Base-by-base conservation (phyloP, 1,140 invertebrate genomes). In the Tetraneura akinire region DNA sequence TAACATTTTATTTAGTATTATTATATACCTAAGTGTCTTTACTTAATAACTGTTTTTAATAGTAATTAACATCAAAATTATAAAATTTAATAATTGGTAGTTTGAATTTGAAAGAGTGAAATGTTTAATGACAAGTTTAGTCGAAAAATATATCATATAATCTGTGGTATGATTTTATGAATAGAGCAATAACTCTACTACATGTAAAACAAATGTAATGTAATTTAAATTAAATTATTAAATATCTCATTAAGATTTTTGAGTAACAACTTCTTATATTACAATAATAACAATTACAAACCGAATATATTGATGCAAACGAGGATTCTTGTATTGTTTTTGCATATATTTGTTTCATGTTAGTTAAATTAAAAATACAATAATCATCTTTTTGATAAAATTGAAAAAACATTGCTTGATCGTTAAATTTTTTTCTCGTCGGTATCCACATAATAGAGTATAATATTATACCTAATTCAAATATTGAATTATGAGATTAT, bases 381-480 rank as follows among this genome's bases (percentile, higher is more conserved):
- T 26, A n/a, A n/a, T 29, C 47, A 29, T 13, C 18, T 29, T 51
- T 51, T n/a, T 23, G 45, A 29, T n/a, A 1, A 10, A 71, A 71
- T 51, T 29, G 45, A 71, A 71, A 71, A 51, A 29, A 51, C 47
- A 71, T 49, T 4, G 3, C 23, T 11, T 16, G 0, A n/a, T 51
- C 29, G 4, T 51, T n/a, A 51, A 71, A 71, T 0, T 23, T 29
- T 51, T 71, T 32, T 8, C 51, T 51, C 5, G 68, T 71, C 3
- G 45, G 29, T 9, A 71, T 16, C 68, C 68, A 51, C 68, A 71
- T 71, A 51, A 11, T 21, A n/a, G n/a, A n/a, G n/a, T n/a, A n/a
- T n/a, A n/a, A n/a, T n/a, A n/a, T n/a, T n/a, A n/a, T n/a, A n/a
- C n/a, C n/a, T n/a, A n/a, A n/a, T n/a, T n/a, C n/a, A n/a, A n/a